A percentile compares a stretch with the other conserved stretches of the same genome.
Evolutionary conservation across 1,140 invertebrate species (phyloP).

Genomic region (Drosophila rufa): DNA sequence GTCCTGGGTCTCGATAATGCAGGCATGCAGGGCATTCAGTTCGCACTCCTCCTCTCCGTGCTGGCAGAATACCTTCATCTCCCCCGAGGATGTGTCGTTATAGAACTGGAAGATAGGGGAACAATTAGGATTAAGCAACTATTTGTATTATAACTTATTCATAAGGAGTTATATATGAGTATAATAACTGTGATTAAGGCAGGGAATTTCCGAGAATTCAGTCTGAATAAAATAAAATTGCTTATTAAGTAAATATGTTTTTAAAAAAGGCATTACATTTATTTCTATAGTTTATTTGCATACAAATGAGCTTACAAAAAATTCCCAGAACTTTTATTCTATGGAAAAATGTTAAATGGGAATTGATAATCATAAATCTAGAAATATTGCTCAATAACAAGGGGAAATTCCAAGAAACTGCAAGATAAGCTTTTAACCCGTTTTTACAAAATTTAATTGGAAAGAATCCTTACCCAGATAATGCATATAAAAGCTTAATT

Average conservation of each 20-base stretch:
- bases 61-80: slow-evolving; percentile 66
- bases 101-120: slow-evolving; percentile 48
- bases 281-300: background rate
- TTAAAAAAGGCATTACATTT: background rate
- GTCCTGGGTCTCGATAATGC: slow-evolving; percentile 65
- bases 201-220: no score
- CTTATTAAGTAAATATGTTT: background rate
- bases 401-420: background rate
- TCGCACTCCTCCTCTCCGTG: slow-evolving; percentile 74
- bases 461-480: no score
- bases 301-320: background rate
- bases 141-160: background rate
- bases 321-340: background rate
- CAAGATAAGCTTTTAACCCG: background rate
- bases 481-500: no score
- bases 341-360: background rate
- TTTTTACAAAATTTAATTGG: no score
- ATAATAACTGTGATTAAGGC: background rate
- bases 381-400: background rate
- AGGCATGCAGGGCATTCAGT: slow-evolving; percentile 78
- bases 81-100: slow-evolving; percentile 45
- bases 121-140: no score
- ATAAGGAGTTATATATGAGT: background rate
- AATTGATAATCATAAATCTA: background rate
- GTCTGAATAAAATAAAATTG: background rate